Evolutionary conservation across 2,797 vertebrate species (phyloP).

Genomic region (Galago senegalensis): DNA sequence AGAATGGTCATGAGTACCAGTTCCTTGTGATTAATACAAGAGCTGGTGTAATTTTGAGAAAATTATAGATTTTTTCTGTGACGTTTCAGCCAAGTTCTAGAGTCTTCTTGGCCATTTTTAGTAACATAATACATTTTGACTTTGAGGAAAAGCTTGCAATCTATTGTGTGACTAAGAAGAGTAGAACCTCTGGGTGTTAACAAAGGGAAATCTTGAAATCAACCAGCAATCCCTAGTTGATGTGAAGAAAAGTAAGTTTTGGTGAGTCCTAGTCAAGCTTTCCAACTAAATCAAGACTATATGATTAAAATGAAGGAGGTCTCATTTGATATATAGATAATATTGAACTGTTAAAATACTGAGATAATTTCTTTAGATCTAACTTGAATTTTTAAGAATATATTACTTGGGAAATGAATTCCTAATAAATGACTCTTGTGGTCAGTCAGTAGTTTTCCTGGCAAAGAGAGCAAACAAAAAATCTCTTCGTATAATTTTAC

Average conservation of each 20-base stretch:
- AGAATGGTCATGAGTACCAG: background rate
- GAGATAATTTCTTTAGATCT: background rate
- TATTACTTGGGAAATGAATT: conserved; percentile 26
- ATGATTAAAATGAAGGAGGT: background rate
- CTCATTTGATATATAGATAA: background rate
- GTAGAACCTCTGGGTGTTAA: background rate
- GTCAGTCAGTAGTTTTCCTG: conserved; percentile 54
- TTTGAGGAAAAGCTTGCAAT: background rate
- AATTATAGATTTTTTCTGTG: background rate
- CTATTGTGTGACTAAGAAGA: background rate
- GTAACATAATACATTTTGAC: background rate
- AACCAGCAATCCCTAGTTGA: background rate
- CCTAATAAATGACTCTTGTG: background rate
- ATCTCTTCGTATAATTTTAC: conserved; percentile 30
- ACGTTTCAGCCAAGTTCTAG: background rate
- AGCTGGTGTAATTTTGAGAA: background rate
- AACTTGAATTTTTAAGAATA: conserved; percentile 11
- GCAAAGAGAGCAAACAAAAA: background rate
- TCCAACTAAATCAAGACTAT: background rate
- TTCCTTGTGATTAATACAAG: background rate
- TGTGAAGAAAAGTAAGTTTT: background rate
- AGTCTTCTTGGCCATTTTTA: background rate
- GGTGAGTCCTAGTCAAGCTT: background rate
- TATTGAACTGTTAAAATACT: background rate
- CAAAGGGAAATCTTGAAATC: background rate